A percentile compares a stretch with the other conserved stretches of the same genome.
phyloP scores from a whole-genome alignment of 2,888 invertebrate species.

The Drosophila barbarae region DNA sequence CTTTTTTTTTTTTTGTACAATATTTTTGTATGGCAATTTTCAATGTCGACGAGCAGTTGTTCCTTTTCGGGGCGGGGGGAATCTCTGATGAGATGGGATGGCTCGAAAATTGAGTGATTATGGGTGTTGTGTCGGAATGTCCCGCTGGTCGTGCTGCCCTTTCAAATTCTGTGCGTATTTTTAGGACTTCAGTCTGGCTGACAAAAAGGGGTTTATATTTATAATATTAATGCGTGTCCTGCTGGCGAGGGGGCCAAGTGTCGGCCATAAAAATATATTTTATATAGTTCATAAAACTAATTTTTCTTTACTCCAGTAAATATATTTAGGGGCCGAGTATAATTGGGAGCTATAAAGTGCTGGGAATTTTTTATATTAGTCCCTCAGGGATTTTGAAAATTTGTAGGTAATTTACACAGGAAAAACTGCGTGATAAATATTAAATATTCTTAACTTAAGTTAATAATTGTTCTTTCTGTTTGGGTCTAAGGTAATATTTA shows the following conservation, averaged over 20 bases:
- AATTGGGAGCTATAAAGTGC: not conserved
- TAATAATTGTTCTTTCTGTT: no score
- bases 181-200: not conserved
- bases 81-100: slow-evolving; percentile 18
- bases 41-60: slow-evolving; percentile 19
- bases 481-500: no score
- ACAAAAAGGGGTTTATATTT: slow-evolving; percentile 9
- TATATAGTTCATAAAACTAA: slow-evolving; percentile 5
- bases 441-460: no score
- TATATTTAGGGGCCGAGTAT: not conserved
- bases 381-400: not conserved
- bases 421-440: not conserved
- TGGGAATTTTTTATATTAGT: no score
- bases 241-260: not conserved
- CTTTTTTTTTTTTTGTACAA: not conserved
- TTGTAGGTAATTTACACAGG: no score
- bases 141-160: slow-evolving; percentile 1
- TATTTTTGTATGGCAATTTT: slow-evolving; percentile 28
- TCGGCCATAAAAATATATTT: slow-evolving; percentile 2
- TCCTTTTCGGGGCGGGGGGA: not conserved
- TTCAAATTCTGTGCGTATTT: slow-evolving; percentile 7
- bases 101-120: slow-evolving; percentile 37
- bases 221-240: slow-evolving; percentile 2
- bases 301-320: not conserved
- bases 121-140: slow-evolving; percentile 35